phyloP scores from a whole-genome alignment of 2,888 invertebrate genomes.

The Ophion costatus region DNA sequence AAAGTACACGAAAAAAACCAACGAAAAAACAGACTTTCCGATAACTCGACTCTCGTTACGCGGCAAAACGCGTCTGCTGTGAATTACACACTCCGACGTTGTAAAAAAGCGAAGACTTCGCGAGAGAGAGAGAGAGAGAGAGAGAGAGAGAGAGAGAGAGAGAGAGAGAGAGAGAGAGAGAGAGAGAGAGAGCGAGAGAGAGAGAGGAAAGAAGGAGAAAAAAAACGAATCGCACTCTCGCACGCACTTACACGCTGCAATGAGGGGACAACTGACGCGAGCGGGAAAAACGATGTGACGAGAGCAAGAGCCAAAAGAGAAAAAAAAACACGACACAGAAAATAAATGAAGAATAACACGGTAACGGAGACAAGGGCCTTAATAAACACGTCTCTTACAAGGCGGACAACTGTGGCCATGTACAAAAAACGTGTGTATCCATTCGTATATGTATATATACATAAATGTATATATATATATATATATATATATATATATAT shows the following conservation, averaged over 20 bases:
- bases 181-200: neutral
- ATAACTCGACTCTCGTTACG: neutral
- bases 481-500: neutral
- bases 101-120: neutral
- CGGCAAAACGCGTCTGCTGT: neutral
- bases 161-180: neutral
- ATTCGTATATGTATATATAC: neutral
- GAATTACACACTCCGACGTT: neutral
- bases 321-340: neutral
- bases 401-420: conserved; percentile 58
- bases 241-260: conserved; percentile 2
- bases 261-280: conserved; percentile 20
- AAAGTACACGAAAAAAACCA: neutral
- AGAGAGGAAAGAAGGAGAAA: too few species aligned
- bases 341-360: conserved; percentile 21
- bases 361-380: conserved; percentile 67
- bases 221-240: neutral
- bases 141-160: neutral
- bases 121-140: too few species aligned
- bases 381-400: conserved; percentile 77
- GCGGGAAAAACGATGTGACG: conserved; percentile 50
- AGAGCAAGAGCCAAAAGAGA: conserved; percentile 27
- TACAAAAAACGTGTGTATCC: conserved; percentile 11
- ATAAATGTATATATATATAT: neutral
- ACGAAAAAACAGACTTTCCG: neutral